Conservation (phyloP, 2,888 invertebrate genomes). For the Lamellibrachia columna region DNA sequence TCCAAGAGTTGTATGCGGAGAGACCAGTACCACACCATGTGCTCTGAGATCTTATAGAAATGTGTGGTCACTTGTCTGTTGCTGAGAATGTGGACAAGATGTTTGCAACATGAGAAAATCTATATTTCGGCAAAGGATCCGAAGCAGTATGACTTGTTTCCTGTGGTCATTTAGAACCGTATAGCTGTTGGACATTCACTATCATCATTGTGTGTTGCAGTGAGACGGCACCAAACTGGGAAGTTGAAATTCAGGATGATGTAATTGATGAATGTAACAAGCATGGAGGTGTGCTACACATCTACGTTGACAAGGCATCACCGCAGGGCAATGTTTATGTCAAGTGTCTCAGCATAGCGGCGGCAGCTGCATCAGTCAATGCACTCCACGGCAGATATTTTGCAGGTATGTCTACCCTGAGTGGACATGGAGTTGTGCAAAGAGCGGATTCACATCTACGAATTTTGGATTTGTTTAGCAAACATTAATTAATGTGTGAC, state of each 20-base stretch:
- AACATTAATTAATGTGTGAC: not conserved
- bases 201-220: slow-evolving; percentile 63
- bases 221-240: slow-evolving; percentile 84
- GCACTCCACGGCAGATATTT: slow-evolving; percentile 98
- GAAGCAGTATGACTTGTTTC: not conserved
- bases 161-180: not conserved
- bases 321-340: slow-evolving; percentile 97
- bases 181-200: not conserved
- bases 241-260: slow-evolving; percentile 93
- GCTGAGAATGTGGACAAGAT: not conserved
- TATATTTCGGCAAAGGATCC: not conserved
- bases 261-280: slow-evolving; percentile 98
- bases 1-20: not conserved
- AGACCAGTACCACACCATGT: not conserved
- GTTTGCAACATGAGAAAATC: not conserved
- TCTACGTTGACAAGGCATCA: slow-evolving; percentile 92
- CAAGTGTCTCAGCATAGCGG: slow-evolving; percentile 96
- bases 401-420: slow-evolving; percentile 72
- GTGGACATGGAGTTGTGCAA: not conserved
- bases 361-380: slow-evolving; percentile 95
- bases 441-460: not conserved
- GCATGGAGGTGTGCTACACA: slow-evolving; percentile 95
- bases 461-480: not conserved
- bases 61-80: not conserved
- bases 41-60: not conserved